These are phyloP conservation scores for Euborellia annulipes DNA, from an alignment of 1,140 invertebrate genomes.

Conservation along the genomic window DNA sequence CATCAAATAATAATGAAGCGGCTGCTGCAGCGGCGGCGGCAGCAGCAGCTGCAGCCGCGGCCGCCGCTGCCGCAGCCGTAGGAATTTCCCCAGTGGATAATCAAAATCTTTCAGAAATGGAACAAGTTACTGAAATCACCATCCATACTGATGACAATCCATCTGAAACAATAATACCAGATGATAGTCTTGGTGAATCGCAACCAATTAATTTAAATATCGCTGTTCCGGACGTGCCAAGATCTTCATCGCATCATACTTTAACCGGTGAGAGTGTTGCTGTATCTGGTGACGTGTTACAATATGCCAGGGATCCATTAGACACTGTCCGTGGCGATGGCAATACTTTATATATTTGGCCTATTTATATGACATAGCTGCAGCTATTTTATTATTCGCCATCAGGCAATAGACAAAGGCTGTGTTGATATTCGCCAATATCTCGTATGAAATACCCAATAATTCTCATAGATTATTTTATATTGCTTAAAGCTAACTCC, in stretches of 20 bases:
- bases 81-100: constrained; percentile 3
- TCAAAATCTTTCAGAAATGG: not conserved
- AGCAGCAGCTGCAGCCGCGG: constrained; percentile 1
- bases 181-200: constrained; percentile 5
- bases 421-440: too few relatives aligned
- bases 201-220: constrained; percentile 14
- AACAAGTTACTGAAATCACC: constrained; percentile 9
- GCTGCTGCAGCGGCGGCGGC: constrained; percentile 1
- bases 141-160: constrained; percentile 5
- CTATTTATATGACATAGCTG: constrained; percentile 15
- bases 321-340: constrained; percentile 14
- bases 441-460: too few relatives aligned
- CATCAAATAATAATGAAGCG: not conserved
- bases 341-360: constrained; percentile 18
- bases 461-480: too few relatives aligned
- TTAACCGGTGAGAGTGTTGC: constrained; percentile 3
- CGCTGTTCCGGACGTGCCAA: constrained; percentile 6
- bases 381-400: not conserved
- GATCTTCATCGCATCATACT: constrained; percentile 3
- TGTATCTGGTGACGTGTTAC: constrained; percentile 14
- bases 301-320: constrained; percentile 13
- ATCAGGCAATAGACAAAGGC: too few relatives aligned
- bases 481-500: too few relatives aligned
- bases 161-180: constrained; percentile 7
- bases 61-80: not conserved